These are phyloP conservation scores for Drosophila miranda DNA, from an alignment of 1,140 invertebrate species.

Conservation along the genomic window DNA sequence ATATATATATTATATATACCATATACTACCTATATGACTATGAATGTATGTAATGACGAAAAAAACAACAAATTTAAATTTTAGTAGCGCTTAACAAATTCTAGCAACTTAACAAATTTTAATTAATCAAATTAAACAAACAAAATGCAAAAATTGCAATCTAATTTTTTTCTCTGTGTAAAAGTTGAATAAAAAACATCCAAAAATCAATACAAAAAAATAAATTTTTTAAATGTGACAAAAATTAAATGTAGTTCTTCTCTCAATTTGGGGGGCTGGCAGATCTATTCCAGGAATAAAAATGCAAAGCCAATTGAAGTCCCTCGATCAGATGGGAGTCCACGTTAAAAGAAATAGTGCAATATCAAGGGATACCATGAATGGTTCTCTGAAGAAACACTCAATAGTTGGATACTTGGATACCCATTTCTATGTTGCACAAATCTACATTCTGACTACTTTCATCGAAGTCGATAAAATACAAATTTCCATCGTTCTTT, in stretches of 20 bases:
- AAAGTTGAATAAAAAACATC: slow-evolving; percentile 72
- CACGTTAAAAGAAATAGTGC: too few relatives aligned
- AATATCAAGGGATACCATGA: too few relatives aligned
- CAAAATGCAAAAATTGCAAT: slow-evolving; percentile 72
- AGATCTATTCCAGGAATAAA: too few relatives aligned
- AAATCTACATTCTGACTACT: too few relatives aligned
- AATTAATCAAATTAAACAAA: slow-evolving; percentile 77
- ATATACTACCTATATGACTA: slow-evolving; percentile 53
- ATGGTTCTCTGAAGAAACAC: too few relatives aligned
- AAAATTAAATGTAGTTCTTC: background rate
- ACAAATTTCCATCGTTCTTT: too few relatives aligned
- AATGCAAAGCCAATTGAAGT: too few relatives aligned
- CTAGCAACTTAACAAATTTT: slow-evolving; percentile 81
- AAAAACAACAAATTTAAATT: slow-evolving; percentile 74
- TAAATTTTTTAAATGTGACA: slow-evolving; percentile 75
- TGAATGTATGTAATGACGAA: slow-evolving; percentile 47
- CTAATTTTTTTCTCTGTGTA: slow-evolving; percentile 78
- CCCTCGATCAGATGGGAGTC: too few relatives aligned
- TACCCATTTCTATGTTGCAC: too few relatives aligned
- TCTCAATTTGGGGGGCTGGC: too few relatives aligned
- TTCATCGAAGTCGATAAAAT: too few relatives aligned
- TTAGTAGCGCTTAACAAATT: slow-evolving; percentile 81
- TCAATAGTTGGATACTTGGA: too few relatives aligned
- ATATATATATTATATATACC: slow-evolving; percentile 51
- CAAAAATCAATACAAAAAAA: slow-evolving; percentile 35